These are phyloP conservation scores for Drosophila elegans DNA, from an alignment of 1,140 invertebrate genomes.

Conservation along the genomic window DNA sequence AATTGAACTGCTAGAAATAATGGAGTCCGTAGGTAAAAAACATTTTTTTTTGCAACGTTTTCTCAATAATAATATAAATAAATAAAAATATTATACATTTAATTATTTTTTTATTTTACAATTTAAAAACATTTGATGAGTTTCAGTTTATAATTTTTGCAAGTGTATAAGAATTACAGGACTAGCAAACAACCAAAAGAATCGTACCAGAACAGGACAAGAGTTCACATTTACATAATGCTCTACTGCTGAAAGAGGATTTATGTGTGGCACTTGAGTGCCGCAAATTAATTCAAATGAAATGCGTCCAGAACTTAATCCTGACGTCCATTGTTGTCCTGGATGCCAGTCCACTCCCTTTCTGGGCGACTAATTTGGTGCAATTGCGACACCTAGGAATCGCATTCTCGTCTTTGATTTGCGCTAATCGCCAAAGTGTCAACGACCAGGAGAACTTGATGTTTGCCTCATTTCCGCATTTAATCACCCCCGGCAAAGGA, in stretches of 20 bases:
- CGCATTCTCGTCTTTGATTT: constrained; percentile 54
- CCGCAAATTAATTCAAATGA: constrained; percentile 82
- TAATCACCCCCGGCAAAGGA: constrained; percentile 62
- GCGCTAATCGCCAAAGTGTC: constrained; percentile 77
- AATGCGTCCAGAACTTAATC: constrained; percentile 66
- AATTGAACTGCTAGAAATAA: no score
- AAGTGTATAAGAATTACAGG: background rate
- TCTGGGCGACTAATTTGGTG: constrained; percentile 57
- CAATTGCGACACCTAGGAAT: constrained; percentile 66
- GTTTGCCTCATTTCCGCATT: constrained; percentile 77
- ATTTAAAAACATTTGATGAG: background rate
- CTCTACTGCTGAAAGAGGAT: constrained; percentile 48
- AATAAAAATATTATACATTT: no score
- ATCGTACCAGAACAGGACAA: constrained; percentile 32
- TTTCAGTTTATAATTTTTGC: background rate
- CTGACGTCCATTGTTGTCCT: constrained; percentile 42
- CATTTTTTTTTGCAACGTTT: no score
- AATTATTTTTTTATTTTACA: background rate
- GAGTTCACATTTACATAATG: constrained; percentile 63
- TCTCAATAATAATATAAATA: no score
- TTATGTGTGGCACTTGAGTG: constrained; percentile 80
- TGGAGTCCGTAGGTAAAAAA: no score
- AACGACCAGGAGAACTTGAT: constrained; percentile 43
- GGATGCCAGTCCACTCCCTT: constrained; percentile 1
- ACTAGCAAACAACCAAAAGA: constrained; percentile 12